A percentile compares a stretch with the other conserved stretches of the same genome.
phyloP scores from a whole-genome alignment of 1,140 invertebrate species.

The Eufriesea mexicana region DNA sequence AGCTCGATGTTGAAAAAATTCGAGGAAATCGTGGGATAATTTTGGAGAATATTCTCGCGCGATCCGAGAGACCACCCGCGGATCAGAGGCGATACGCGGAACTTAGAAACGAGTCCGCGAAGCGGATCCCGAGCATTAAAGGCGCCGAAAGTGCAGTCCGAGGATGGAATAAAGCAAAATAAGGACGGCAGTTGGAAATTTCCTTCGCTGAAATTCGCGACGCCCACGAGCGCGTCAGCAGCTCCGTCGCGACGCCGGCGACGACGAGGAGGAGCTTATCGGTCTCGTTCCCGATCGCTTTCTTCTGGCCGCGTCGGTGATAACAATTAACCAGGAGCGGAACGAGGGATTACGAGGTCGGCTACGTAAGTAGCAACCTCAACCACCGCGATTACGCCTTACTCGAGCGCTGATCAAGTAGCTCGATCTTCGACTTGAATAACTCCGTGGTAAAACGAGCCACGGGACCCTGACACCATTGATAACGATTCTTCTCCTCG shows the following conservation, averaged over 20 bases:
- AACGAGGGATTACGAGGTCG: constrained; percentile 47
- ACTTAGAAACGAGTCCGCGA: too few species aligned
- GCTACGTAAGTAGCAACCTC: constrained; percentile 23
- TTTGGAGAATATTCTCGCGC: too few species aligned
- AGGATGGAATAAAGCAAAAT: too few species aligned
- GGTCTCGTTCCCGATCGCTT: constrained; percentile 40
- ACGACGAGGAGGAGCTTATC: constrained; percentile 21
- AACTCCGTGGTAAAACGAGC: constrained; percentile 55
- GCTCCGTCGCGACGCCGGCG: constrained; percentile 18
- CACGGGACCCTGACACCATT: constrained; percentile 65
- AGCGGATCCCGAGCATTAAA: too few species aligned
- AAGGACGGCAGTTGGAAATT: not conserved
- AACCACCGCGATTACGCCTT: constrained; percentile 27
- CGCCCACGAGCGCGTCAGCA: constrained; percentile 14
- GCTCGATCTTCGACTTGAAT: constrained; percentile 51
- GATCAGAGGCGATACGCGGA: too few species aligned
- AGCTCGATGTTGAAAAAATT: too few species aligned
- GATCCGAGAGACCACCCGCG: too few species aligned
- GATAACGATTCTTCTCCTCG: constrained; percentile 58
- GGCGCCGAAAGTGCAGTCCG: too few species aligned
- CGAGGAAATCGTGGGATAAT: too few species aligned
- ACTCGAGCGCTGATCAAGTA: constrained; percentile 41
- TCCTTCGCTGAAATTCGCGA: too few species aligned
- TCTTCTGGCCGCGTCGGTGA: constrained; percentile 40
- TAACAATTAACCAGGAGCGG: constrained; percentile 61